Conservation (phyloP, 1,140 invertebrate genomes). For the Oryzaephilus surinamensis region DNA sequence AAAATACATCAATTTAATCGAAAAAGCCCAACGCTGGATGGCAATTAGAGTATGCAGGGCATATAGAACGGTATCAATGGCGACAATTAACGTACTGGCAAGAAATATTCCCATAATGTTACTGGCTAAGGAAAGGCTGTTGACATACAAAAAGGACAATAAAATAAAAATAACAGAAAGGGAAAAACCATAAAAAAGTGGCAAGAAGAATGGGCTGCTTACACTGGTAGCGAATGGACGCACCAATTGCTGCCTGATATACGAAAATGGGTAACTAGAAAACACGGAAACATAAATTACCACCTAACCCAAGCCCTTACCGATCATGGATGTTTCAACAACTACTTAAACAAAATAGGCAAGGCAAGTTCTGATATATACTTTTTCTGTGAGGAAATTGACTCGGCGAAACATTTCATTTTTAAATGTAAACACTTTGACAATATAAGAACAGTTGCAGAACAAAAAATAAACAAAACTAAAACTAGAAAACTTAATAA, state of each 20-base stretch:
- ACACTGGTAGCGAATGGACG: constrained; percentile 18
- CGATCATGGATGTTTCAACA: constrained; percentile 18
- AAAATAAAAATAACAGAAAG: constrained; percentile 8
- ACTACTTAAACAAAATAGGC: constrained; percentile 10
- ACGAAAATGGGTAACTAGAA: constrained; percentile 10
- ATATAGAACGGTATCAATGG: constrained; percentile 20
- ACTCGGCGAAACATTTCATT: constrained; percentile 18
- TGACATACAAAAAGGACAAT: not conserved
- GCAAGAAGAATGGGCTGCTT: constrained; percentile 13
- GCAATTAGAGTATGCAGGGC: constrained; percentile 10
- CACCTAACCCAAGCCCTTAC: constrained; percentile 17
- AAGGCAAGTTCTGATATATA: constrained; percentile 7
- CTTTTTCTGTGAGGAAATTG: constrained; percentile 5
- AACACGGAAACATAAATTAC: constrained; percentile 16
- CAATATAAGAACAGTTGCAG: constrained; percentile 1
- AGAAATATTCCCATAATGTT: constrained; percentile 14
- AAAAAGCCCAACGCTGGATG: constrained; percentile 14
- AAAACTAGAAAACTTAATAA: not conserved
- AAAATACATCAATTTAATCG: constrained; percentile 10
- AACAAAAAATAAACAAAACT: not conserved
- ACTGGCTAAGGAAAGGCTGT: constrained; percentile 1
- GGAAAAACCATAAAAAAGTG: constrained; percentile 3
- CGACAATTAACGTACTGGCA: constrained; percentile 13
- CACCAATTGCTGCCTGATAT: constrained; percentile 13
- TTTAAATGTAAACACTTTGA: constrained; percentile 13